Conservation (phyloP, 2,888 invertebrate species). For the Philonicus albiceps region DNA sequence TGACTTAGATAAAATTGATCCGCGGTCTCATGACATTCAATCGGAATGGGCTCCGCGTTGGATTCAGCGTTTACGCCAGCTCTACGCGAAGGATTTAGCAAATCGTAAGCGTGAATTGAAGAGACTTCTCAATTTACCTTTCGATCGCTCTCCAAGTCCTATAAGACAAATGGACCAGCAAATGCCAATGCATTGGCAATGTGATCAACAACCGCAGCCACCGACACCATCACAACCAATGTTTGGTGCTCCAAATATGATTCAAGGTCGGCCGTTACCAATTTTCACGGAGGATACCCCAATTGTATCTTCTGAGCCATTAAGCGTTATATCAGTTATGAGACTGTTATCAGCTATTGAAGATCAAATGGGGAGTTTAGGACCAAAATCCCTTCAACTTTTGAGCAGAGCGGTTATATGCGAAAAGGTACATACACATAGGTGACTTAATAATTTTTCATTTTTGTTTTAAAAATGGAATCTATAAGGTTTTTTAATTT, state of each 20-base stretch:
- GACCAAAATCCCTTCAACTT: constrained; percentile 47
- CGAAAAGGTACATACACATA: constrained; percentile 47
- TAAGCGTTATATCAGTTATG: constrained; percentile 46
- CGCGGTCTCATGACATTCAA: constrained; percentile 42
- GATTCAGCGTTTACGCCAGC: constrained; percentile 38
- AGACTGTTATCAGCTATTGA: constrained; percentile 48
- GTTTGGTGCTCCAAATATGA: constrained; percentile 26
- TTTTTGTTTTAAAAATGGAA: background rate
- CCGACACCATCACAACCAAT: background rate
- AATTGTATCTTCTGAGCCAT: constrained; percentile 37
- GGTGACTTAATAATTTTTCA: constrained; percentile 7
- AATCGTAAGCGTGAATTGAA: constrained; percentile 44
- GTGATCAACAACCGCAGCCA: constrained; percentile 9
- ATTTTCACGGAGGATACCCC: constrained; percentile 31
- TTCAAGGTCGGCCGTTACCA: constrained; percentile 23
- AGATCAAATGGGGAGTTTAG: constrained; percentile 48
- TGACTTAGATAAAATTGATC: constrained; percentile 44
- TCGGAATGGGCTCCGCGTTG: constrained; percentile 45
- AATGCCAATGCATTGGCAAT: background rate
- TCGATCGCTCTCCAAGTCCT: constrained; percentile 44
- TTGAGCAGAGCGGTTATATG: constrained; percentile 45
- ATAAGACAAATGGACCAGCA: constrained; percentile 31
- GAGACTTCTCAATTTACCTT: constrained; percentile 39
- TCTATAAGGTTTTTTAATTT: background rate
- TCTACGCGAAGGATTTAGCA: constrained; percentile 43